These are phyloP conservation scores for Psammodynastes pulverulentus DNA, from an alignment of 2,113 vertebrate genomes.

Conservation along the genomic window DNA sequence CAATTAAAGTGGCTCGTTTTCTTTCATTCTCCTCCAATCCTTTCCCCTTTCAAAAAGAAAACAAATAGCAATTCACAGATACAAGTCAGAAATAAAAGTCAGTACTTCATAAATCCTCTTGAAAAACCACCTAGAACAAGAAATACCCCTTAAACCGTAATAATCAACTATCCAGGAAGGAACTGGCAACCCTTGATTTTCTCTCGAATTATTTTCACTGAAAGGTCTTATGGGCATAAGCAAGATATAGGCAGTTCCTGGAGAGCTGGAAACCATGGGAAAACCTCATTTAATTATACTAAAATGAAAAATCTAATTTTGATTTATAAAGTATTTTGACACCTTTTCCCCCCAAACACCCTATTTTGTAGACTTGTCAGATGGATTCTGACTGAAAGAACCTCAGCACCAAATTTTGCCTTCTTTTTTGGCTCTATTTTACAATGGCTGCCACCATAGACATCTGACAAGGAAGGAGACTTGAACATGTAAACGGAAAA, in stretches of 20 bases:
- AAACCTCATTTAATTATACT: neutral
- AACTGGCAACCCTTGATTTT: neutral
- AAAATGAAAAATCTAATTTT: neutral
- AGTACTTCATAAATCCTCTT: neutral
- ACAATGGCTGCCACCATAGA: slow-evolving; percentile 1
- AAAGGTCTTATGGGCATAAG: neutral
- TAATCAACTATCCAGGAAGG: neutral
- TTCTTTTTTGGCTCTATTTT: slow-evolving; percentile 3
- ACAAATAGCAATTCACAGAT: slow-evolving; percentile 27
- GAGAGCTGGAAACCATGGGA: neutral
- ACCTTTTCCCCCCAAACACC: neutral
- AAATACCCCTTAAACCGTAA: slow-evolving; percentile 15
- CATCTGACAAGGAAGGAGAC: neutral
- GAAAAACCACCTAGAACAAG: neutral
- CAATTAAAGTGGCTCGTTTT: neutral
- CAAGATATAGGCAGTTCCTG: neutral
- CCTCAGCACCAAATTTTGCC: slow-evolving; percentile 44
- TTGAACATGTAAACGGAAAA: slow-evolving; percentile 12
- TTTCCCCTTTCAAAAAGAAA: neutral
- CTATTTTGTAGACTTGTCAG: neutral
- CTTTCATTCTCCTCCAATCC: neutral
- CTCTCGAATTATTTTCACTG: rapidly evolving
- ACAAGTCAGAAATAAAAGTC: neutral
- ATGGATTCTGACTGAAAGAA: slow-evolving; percentile 1
- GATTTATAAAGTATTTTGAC: rapidly evolving